A percentile compares a stretch with the other conserved stretches of the same genome.
These are phyloP conservation scores for Tryphoninae sp. DNA, from an alignment of 2,888 invertebrate genomes.

Conservation along the genomic window DNA sequence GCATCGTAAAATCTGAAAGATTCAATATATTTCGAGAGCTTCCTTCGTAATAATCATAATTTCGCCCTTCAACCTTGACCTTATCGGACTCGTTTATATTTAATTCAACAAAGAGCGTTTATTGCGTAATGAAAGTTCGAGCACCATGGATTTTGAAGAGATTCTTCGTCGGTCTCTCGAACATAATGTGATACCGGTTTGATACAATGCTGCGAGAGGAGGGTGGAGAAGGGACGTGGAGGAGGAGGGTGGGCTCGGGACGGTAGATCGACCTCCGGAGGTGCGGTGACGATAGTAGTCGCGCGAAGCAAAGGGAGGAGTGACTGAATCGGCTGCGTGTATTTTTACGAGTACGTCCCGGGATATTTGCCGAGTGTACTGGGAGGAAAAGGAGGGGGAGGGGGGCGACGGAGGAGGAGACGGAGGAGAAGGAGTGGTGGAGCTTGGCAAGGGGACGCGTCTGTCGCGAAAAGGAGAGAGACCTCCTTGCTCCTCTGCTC, in stretches of 20 bases:
- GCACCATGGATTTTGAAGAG: conserved; percentile 22
- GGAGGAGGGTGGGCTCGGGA: conserved; percentile 17
- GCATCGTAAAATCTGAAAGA: background rate
- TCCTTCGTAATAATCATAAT: background rate
- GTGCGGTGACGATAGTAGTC: conserved; percentile 42
- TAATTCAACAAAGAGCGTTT: conserved; percentile 12
- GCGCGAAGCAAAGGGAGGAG: conserved; percentile 29
- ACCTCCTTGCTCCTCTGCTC: conserved; percentile 43
- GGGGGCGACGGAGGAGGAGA: background rate
- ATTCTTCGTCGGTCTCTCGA: background rate
- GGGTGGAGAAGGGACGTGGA: conserved; percentile 32
- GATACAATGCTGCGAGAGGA: conserved; percentile 48
- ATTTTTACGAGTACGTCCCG: conserved; percentile 65
- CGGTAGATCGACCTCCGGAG: background rate
- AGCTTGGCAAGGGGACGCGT: background rate
- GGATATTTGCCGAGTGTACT: conserved; percentile 53
- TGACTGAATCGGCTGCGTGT: conserved; percentile 62
- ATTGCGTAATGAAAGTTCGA: conserved; percentile 34
- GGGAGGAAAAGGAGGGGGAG: background rate
- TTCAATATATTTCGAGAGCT: background rate
- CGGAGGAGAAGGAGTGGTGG: conserved; percentile 30
- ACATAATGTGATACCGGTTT: conserved; percentile 54
- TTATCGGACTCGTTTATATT: conserved; percentile 1
- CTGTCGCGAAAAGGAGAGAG: conserved; percentile 50
- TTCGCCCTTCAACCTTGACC: background rate